phyloP scores from a whole-genome alignment of 2,113 vertebrate species.

The Gymnorhina tibicen region DNA sequence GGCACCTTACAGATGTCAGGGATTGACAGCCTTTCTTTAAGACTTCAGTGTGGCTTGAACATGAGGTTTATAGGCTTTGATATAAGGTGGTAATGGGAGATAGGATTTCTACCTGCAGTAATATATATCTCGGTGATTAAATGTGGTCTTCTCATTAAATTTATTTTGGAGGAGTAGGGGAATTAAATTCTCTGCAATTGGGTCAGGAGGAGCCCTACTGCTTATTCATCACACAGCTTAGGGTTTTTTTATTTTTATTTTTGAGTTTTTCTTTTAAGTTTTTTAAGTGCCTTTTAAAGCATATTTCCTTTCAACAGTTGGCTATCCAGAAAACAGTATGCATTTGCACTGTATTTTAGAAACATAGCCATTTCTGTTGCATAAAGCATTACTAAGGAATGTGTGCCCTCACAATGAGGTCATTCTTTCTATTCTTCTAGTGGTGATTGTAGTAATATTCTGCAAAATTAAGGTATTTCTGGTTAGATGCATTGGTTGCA shows the following conservation, averaged over 20 bases:
- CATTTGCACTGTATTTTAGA: not conserved
- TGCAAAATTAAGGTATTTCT: not conserved
- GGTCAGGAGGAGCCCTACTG: not conserved
- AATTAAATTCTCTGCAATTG: not conserved
- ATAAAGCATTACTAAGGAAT: not conserved
- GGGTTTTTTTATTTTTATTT: not conserved
- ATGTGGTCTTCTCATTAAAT: not conserved
- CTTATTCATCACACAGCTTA: not conserved
- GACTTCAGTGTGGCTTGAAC: not conserved
- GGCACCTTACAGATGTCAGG: slow-evolving; percentile 47
- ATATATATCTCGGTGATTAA: not conserved
- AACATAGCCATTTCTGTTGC: not conserved
- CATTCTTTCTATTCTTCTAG: not conserved
- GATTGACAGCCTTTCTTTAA: slow-evolving; percentile 16
- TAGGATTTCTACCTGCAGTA: not conserved
- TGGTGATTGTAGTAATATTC: not conserved
- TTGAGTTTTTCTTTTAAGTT: not conserved
- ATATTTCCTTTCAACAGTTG: not conserved
- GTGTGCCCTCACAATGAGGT: not conserved
- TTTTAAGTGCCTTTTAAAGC: not conserved
- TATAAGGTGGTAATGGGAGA: not conserved
- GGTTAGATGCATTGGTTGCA: not conserved
- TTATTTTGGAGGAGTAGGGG: not conserved
- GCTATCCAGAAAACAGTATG: not conserved
- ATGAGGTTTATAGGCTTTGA: not conserved